Evolutionary conservation across 1,140 invertebrate genomes (phyloP).

Genomic region (Drosophila pruinosa): DNA sequence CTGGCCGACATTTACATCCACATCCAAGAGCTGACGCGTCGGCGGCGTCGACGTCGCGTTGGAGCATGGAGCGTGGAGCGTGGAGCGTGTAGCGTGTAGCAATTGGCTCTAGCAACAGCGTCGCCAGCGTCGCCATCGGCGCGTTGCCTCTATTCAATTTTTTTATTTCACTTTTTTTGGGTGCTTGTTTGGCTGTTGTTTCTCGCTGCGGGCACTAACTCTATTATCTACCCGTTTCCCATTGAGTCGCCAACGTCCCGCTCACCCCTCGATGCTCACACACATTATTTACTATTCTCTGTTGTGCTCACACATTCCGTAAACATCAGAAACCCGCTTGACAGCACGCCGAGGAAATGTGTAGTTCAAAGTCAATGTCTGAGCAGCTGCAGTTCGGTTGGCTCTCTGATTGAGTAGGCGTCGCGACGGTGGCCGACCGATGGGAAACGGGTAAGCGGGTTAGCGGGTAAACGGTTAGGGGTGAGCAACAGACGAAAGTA

Average conservation of each 20-base stretch:
- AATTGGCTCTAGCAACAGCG: constrained; percentile 22
- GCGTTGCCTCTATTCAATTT: constrained; percentile 49
- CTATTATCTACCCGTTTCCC: constrained; percentile 56
- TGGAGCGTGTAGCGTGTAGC: constrained; percentile 8
- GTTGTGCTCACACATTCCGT: constrained; percentile 79
- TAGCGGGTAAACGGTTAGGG: constrained; percentile 11
- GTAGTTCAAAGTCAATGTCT: constrained; percentile 75
- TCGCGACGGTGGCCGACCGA: constrained; percentile 13
- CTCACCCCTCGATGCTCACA: not conserved
- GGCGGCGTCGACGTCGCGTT: constrained; percentile 26
- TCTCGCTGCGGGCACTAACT: constrained; percentile 23
- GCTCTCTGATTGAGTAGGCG: constrained; percentile 21
- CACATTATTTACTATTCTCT: constrained; percentile 60
- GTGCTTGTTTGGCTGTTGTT: constrained; percentile 33
- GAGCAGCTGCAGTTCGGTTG: constrained; percentile 2
- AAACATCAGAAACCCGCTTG: constrained; percentile 53
- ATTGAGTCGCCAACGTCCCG: not conserved
- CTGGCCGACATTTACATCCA: constrained; percentile 72
- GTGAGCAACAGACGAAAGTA: constrained; percentile 36
- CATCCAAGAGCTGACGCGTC: constrained; percentile 46
- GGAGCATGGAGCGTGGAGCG: constrained; percentile 12
- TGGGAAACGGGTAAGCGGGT: not conserved
- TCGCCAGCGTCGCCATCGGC: constrained; percentile 1
- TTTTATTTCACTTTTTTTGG: constrained; percentile 66
- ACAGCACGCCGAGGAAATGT: constrained; percentile 18